Base-by-base conservation (phyloP, 1,140 invertebrate genomes). In the Drosophila kikkawai region DNA sequence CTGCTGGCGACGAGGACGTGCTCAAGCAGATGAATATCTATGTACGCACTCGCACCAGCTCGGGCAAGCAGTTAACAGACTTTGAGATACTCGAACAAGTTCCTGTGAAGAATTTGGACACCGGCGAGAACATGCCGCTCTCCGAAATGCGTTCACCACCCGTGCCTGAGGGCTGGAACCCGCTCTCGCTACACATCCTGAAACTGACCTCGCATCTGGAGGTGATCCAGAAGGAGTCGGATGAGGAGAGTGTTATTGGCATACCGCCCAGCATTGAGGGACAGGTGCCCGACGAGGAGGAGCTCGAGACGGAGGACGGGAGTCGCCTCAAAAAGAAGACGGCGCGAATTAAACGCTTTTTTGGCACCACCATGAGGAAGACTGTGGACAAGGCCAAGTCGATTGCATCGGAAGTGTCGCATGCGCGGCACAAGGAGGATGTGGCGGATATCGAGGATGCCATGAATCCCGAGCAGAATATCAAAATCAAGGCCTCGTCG, bases 151-250 rank as follows among this genome's bases (percentile, higher is more conserved):
- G 90, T 75, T 91, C 92, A 75, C 92, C 92, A 53, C 92, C 92
- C 41, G 86, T 92, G 64, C 92, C 92, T 64, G 92, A 93, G 57
- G 92, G 92, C 42, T 93, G 92, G 92, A 94, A 95, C 91, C 98
- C 98, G 8, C 94, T 99, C 17, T 98, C 98, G 17, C 93, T 99
- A 55, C 98, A 99, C 92, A 98, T 99, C 84, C 98, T 99, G 96
- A 95, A 97, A 71, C 93, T 99, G 12, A 92, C 92, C 13, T 92
- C 91, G 11, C 92, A 93, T 44, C 56, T 93, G 53, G 91, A 92
- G 59, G 92, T 86, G 19, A 87, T 82, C 12, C 91, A 92, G 68
- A 94, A 94, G 75, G 95, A 95, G 79, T 97, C 96, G 1, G 97
- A 98, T 84, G 97, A 98, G 80, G 97, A 98, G 81, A 97, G 96